phyloP scores from a whole-genome alignment of 2,888 invertebrate genomes.

The Nomada lathburiana region DNA sequence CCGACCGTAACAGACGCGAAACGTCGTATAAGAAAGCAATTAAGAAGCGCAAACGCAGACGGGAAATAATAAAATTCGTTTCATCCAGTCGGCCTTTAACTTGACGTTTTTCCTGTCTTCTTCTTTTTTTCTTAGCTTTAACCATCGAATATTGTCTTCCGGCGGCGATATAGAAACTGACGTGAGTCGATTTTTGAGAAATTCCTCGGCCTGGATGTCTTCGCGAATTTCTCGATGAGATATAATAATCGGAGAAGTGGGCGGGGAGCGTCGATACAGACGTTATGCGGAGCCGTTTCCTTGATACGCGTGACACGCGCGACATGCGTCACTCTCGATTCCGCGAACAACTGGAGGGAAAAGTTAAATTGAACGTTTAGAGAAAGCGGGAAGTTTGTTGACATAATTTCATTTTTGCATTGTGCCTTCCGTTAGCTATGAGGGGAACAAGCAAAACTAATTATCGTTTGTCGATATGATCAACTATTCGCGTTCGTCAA shows the following conservation, averaged over 20 bases:
- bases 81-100: constrained; percentile 15
- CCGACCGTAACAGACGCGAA: background rate
- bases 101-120: background rate
- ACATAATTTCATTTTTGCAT: background rate
- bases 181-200: constrained; percentile 1
- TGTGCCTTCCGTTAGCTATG: background rate
- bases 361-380: constrained; percentile 43
- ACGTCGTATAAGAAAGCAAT: constrained; percentile 11
- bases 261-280: too few relatives aligned
- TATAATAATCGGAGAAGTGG: background rate
- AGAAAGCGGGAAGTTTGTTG: constrained; percentile 23
- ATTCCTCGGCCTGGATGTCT: background rate
- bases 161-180: constrained; percentile 31
- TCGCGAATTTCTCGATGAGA: background rate
- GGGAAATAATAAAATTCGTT: constrained; percentile 37
- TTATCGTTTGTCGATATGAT: constrained; percentile 9
- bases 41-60: background rate
- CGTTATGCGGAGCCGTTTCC: background rate
- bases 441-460: constrained; percentile 12
- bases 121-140: constrained; percentile 22
- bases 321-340: background rate
- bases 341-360: constrained; percentile 1
- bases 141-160: constrained; percentile 33
- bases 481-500: background rate
- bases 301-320: constrained; percentile 4